phyloP scores from a whole-genome alignment of 2,113 vertebrate species.

The Anarrhichthys ocellatus region DNA sequence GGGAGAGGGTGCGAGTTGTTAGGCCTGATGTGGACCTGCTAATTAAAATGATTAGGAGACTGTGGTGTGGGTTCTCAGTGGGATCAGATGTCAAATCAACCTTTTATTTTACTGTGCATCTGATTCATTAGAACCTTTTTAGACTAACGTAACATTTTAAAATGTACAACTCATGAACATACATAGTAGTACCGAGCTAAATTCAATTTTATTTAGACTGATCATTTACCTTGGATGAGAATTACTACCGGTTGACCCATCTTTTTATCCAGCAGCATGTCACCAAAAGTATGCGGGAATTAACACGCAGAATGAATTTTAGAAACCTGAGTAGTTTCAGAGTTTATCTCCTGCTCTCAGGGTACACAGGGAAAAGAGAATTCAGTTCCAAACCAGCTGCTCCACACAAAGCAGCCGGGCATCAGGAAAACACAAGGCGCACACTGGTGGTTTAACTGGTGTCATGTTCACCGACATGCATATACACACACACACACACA shows the following conservation, averaged over 20 bases:
- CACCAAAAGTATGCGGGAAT: conserved; percentile 17
- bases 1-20: no score
- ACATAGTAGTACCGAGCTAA: neutral
- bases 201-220: neutral
- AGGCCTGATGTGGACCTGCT: no score
- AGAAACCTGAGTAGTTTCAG: conserved; percentile 61
- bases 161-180: neutral
- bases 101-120: no score
- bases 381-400: conserved; percentile 72
- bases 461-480: conserved; percentile 67
- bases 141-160: neutral
- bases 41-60: no score
- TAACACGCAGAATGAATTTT: conserved; percentile 42
- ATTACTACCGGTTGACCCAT: neutral
- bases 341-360: conserved; percentile 50
- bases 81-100: no score
- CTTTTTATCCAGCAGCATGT: conserved; percentile 12
- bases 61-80: no score
- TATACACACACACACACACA: conserved; percentile 38
- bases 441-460: conserved; percentile 56
- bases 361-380: conserved; percentile 46
- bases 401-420: conserved; percentile 64
- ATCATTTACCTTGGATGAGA: neutral
- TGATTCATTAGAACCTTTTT: neutral
- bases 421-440: conserved; percentile 67